A percentile compares a stretch with the other conserved stretches of the same genome.
Conservation (phyloP, 2,113 vertebrate genomes). For the Carollia perspicillata region DNA sequence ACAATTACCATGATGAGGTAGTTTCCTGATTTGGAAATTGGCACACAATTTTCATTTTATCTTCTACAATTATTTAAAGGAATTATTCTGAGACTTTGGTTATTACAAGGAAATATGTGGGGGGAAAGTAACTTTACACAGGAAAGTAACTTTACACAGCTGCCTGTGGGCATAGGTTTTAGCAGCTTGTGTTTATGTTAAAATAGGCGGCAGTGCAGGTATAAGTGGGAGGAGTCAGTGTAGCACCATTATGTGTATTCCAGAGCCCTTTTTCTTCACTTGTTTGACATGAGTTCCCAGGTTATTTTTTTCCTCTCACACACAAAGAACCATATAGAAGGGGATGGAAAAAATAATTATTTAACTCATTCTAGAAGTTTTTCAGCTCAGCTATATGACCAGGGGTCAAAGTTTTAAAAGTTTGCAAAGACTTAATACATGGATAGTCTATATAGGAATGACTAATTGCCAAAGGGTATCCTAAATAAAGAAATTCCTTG, state of each 20-base stretch:
- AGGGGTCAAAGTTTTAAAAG: constrained; percentile 2
- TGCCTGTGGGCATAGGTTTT: constrained; percentile 56
- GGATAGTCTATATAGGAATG: neutral
- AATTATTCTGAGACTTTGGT: constrained; percentile 50
- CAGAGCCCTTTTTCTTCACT: constrained; percentile 26
- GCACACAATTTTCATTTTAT: constrained; percentile 47
- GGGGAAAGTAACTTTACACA: constrained; percentile 31
- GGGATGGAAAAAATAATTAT: neutral
- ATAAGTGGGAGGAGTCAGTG: constrained; percentile 44
- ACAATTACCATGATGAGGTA: neutral
- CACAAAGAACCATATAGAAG: neutral
- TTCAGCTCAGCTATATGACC: neutral
- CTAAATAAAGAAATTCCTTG: neutral
- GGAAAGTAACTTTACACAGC: constrained; percentile 43
- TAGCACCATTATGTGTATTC: neutral
- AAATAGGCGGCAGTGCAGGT: constrained; percentile 41
- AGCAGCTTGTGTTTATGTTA: constrained; percentile 64
- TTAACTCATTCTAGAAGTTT: neutral
- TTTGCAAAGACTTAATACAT: neutral
- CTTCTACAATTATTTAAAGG: constrained; percentile 58
- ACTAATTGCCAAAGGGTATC: neutral
- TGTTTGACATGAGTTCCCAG: neutral
- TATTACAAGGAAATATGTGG: constrained; percentile 41
- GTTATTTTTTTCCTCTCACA: neutral
- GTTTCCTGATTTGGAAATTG: constrained; percentile 45